phyloP scores from a whole-genome alignment of 2,888 invertebrate species.

The Andrena praecox region DNA sequence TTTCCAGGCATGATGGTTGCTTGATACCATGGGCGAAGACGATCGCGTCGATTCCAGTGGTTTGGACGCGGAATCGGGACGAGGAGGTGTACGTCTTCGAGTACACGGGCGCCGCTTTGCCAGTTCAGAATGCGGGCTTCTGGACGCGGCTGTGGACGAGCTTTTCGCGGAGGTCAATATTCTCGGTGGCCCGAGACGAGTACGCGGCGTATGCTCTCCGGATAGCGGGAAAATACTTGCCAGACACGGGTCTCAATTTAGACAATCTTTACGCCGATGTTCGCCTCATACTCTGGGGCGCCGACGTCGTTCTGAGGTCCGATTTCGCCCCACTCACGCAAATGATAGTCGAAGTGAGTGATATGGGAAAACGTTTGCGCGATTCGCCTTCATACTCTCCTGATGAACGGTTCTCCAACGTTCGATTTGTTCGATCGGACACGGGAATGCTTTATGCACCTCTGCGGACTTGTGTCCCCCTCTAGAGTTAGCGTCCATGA shows the following conservation, averaged over 20 bases:
- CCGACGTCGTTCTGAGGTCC: slow-evolving; percentile 77
- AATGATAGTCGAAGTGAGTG: slow-evolving; percentile 77
- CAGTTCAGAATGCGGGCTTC: slow-evolving; percentile 75
- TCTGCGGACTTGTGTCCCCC: too few relatives aligned
- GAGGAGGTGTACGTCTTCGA: slow-evolving; percentile 81
- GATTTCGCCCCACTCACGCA: slow-evolving; percentile 79
- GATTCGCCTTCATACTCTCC: slow-evolving; percentile 18
- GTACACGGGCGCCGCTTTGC: slow-evolving; percentile 79
- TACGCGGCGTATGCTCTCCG: slow-evolving; percentile 75
- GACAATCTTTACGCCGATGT: slow-evolving; percentile 79
- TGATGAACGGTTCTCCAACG: slow-evolving; percentile 6
- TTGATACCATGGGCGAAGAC: slow-evolving; percentile 79
- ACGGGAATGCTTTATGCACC: background rate
- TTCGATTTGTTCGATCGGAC: background rate
- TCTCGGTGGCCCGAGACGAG: slow-evolving; percentile 70
- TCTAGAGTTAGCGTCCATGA: too few relatives aligned
- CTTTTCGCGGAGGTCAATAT: slow-evolving; percentile 66
- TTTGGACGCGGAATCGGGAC: slow-evolving; percentile 78
- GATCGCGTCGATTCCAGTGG: slow-evolving; percentile 79
- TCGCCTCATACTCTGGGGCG: slow-evolving; percentile 79
- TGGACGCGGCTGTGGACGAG: slow-evolving; percentile 71
- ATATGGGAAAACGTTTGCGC: slow-evolving; percentile 4
- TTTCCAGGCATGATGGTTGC: slow-evolving; percentile 82
- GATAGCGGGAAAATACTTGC: slow-evolving; percentile 70
- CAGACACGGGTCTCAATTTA: slow-evolving; percentile 64